These are phyloP conservation scores for Phataginus tricuspis DNA, from an alignment of 2,797 vertebrate species.

Conservation along the genomic window DNA sequence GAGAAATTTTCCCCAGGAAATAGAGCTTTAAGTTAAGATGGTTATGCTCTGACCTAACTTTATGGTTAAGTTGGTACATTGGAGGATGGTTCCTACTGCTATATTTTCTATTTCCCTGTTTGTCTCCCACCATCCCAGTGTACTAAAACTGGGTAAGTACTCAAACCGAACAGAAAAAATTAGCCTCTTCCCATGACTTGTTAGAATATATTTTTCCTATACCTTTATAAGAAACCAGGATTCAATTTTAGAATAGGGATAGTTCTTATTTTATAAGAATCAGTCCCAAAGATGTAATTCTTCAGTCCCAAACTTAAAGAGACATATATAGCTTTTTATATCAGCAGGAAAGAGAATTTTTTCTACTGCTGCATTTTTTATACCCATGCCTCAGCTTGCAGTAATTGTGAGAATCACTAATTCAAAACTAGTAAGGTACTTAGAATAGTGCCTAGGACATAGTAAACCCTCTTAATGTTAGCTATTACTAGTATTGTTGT, in stretches of 20 bases:
- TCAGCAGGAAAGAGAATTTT: background rate
- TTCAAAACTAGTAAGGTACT: background rate
- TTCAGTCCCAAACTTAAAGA: background rate
- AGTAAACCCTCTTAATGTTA: background rate
- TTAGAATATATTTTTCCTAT: background rate
- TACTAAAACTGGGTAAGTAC: background rate
- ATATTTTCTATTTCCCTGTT: background rate
- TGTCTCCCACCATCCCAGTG: background rate
- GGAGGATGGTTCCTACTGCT: background rate
- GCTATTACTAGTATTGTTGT: background rate
- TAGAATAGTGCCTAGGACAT: background rate
- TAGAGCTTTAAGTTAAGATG: background rate
- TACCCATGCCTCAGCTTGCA: background rate
- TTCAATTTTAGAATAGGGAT: background rate
- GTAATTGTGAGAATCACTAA: background rate
- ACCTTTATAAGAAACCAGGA: background rate
- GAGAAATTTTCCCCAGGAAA: slow-evolving; percentile 6
- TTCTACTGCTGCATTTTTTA: background rate
- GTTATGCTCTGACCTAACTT: background rate
- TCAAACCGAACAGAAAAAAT: background rate
- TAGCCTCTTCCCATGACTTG: background rate
- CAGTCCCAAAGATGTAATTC: background rate
- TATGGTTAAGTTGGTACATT: background rate
- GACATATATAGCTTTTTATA: background rate
- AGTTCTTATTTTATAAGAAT: background rate